Evolutionary conservation across 1,140 invertebrate species (phyloP).

Genomic region (Reticulitermes speratus): DNA sequence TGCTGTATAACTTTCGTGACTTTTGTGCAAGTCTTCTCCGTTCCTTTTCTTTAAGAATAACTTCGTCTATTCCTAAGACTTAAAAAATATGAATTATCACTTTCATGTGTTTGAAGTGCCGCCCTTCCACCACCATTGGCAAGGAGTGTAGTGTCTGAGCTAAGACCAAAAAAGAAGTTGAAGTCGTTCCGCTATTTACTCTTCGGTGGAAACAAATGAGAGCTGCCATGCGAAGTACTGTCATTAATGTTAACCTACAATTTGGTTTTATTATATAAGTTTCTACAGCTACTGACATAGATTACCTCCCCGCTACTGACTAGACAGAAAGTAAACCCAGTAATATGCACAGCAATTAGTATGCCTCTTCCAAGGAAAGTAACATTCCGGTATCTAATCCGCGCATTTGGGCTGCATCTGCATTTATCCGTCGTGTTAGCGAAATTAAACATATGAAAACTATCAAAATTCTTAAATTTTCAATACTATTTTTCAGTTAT

Average conservation of each 20-base stretch:
- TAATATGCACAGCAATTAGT: background rate
- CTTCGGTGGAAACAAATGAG: background rate
- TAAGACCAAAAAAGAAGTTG: too few species aligned
- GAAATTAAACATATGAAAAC: too few species aligned
- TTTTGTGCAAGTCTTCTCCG: background rate
- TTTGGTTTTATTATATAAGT: background rate
- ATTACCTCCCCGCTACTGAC: too few species aligned
- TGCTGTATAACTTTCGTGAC: background rate
- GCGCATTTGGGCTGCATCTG: background rate
- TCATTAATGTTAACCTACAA: background rate
- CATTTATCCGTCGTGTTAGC: background rate
- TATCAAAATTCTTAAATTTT: too few species aligned
- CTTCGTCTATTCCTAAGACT: background rate
- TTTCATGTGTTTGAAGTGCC: background rate
- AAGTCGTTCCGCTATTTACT: background rate
- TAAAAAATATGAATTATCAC: background rate
- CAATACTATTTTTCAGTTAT: too few species aligned
- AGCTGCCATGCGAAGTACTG: background rate
- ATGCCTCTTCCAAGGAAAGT: background rate
- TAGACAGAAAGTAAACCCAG: too few species aligned
- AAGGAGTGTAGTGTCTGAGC: too few species aligned
- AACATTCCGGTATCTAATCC: background rate
- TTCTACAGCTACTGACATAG: too few species aligned
- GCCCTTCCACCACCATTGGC: background rate
- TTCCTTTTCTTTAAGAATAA: background rate